Percentiles rank a stretch among this genome's conserved stretches.
Conservation (phyloP, 2,113 vertebrate genomes). For the Heterochromis multidens region DNA sequence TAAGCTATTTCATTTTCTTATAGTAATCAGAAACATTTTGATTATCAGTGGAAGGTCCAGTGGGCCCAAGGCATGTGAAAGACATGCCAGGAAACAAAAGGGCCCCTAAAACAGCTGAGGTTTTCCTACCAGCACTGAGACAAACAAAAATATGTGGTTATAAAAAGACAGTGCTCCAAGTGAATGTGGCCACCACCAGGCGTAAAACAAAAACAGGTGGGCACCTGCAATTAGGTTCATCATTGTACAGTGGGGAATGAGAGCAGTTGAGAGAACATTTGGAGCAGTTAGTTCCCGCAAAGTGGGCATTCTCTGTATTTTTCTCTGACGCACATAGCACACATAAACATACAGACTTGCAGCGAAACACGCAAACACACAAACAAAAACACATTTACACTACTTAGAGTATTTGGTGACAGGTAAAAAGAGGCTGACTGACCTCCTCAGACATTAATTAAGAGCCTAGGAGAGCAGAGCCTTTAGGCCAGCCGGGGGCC, state of each 20-base stretch:
- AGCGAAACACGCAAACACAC: conserved; percentile 17
- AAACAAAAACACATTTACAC: conserved; percentile 56
- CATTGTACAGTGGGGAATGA: neutral
- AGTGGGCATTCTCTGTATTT: conserved; percentile 31
- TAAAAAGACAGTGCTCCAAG: conserved; percentile 1
- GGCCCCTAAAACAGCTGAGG: conserved; percentile 40
- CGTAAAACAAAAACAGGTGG: conserved; percentile 27
- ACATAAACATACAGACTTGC: conserved; percentile 25
- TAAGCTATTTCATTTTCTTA: neutral
- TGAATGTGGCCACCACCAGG: conserved; percentile 4
- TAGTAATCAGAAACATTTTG: neutral
- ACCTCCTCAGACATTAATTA: conserved; percentile 69
- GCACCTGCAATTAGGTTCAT: neutral
- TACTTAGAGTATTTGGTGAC: conserved; percentile 60
- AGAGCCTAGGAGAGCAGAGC: conserved; percentile 67
- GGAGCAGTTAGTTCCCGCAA: conserved; percentile 19
- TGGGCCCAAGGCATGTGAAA: neutral
- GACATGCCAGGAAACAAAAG: neutral
- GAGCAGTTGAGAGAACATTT: neutral
- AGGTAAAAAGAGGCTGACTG: conserved; percentile 56
- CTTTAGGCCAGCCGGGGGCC: conserved; percentile 56
- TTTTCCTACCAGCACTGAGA: neutral
- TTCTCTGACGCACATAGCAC: conserved; percentile 49
- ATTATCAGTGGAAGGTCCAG: neutral
- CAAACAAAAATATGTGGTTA: neutral